Base-by-base conservation (phyloP, 1,140 invertebrate species). In the Araneus ventricosus region DNA sequence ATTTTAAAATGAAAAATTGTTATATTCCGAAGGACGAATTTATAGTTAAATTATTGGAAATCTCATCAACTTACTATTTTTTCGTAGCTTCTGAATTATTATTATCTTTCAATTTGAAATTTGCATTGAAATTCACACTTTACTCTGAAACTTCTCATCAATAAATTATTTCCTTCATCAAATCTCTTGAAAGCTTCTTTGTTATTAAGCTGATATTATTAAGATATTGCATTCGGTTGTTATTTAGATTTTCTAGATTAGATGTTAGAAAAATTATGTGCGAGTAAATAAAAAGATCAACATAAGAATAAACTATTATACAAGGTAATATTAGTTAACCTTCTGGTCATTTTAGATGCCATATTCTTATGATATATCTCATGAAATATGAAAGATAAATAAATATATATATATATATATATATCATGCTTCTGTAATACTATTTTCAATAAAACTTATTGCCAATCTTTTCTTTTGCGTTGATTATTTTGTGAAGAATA, bases 401-500 rank as follows among this genome's bases (percentile, higher is more conserved):
- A 79, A n/a, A n/a, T 79, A 79, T 75, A 75, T 27, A 88, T 88
- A 88, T 67, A 41, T 27, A 88, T 75, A 89, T 75, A 75, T 63
- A 89, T 92, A 92, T 86, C n/a, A 92, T 85, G 90, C 90, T 92
- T 92, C 80, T 92, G 59, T 92, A 92, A 85, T 82, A 80, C 59
- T 92, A 92, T 92, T 92, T 92, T 92, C 57, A 92, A 92, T 92
- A 92, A 92, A 90, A 92, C 61, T 70, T 92, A 86, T 92, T 92
- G 59, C 57, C 63, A 52, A 92, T 80, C 67, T 90, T 90, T 90
- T 45, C 17, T 30, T 63, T 63, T 37, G 3, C 22, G 17, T 34
- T 63, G n/a, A 8, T n/a, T 67, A 67, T 67, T 67, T 67, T 52
- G 45, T 52, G 45, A 14, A 52, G 17, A 52, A 17, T 14, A 0